Conservation (phyloP, 2,113 vertebrate species). For the Gallinago jamesoni region DNA sequence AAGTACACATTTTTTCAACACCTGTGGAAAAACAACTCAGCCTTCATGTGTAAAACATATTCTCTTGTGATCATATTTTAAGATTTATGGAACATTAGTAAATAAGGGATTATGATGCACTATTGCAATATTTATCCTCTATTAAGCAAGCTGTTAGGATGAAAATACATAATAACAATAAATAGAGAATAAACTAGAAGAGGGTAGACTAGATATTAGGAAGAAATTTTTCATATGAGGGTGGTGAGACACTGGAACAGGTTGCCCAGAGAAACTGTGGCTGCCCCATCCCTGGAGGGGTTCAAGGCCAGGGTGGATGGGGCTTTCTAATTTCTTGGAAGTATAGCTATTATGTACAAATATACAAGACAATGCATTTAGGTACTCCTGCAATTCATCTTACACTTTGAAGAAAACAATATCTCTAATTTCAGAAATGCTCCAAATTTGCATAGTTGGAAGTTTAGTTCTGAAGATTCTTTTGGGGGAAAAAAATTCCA, state of each 20-base stretch:
- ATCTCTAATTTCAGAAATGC: not conserved
- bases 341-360: not conserved
- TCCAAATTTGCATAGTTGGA: not conserved
- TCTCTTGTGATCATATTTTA: not conserved
- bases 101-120: not conserved
- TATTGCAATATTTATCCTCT: not conserved
- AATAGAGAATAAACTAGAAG: no score
- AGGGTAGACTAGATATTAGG: no score
- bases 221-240: no score
- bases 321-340: not conserved
- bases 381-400: not conserved
- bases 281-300: no score
- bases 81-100: not conserved
- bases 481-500: not conserved
- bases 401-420: not conserved
- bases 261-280: no score
- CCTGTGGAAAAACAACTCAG: not conserved
- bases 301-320: no score
- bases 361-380: not conserved
- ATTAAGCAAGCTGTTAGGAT: constrained; percentile 16
- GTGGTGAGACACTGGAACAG: no score
- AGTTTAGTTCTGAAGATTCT: not conserved
- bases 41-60: not conserved
- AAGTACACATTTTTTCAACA: not conserved
- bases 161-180: not conserved